Conservation (phyloP, 2,888 invertebrate species). For the Schrankia costaestrigalis region DNA sequence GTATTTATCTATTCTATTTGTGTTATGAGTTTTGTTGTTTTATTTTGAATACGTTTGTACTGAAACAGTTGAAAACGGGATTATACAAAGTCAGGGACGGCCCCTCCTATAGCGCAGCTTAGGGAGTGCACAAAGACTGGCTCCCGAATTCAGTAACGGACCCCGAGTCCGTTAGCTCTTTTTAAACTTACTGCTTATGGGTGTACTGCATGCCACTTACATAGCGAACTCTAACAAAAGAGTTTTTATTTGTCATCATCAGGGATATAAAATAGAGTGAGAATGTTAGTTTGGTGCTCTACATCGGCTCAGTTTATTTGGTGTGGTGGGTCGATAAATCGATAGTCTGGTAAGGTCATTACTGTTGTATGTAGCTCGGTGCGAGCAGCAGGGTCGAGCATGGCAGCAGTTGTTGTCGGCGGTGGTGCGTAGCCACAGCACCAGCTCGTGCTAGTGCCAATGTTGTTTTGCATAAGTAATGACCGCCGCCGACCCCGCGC, state of each 20-base stretch:
- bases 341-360: conserved; percentile 39
- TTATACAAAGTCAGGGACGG: conserved; percentile 55
- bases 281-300: conserved; percentile 10
- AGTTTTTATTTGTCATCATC: conserved; percentile 35
- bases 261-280: conserved; percentile 27
- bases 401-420: conserved; percentile 27
- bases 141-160: conserved; percentile 60
- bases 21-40: conserved; percentile 9
- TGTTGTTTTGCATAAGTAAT: conserved; percentile 79
- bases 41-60: conserved; percentile 20
- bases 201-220: conserved; percentile 46
- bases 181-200: conserved; percentile 61
- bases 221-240: conserved; percentile 36
- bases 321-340: conserved; percentile 38
- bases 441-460: conserved; percentile 44
- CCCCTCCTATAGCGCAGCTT: conserved; percentile 54
- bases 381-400: conserved; percentile 7
- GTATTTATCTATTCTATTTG: neutral
- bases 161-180: conserved; percentile 50
- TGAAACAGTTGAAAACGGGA: conserved; percentile 40
- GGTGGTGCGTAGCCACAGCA: conserved; percentile 24
- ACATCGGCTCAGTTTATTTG: conserved; percentile 17
- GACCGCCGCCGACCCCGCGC: conserved; percentile 48
- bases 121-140: conserved; percentile 66
- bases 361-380: conserved; percentile 16